Conservation (phyloP, 1,140 invertebrate species). For the Meloidogyne exigua region DNA sequence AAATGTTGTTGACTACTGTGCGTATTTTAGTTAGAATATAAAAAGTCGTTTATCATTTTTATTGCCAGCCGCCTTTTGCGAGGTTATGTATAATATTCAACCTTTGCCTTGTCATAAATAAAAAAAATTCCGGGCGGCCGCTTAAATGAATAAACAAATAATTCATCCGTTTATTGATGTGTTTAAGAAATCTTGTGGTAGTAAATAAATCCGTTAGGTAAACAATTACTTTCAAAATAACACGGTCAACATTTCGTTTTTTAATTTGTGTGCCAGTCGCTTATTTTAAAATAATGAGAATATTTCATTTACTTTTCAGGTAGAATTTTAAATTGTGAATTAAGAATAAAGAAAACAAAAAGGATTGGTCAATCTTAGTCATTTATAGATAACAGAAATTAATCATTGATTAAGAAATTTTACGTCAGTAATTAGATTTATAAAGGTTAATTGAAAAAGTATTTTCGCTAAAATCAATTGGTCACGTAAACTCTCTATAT, state of each 20-base stretch:
- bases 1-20: not conserved
- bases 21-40: not conserved
- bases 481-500: not conserved
- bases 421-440: not conserved
- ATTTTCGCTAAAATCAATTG: not conserved
- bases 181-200: constrained; percentile 1
- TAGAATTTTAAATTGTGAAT: not conserved
- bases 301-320: not conserved
- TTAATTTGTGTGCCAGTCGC: not conserved
- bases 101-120: constrained; percentile 1
- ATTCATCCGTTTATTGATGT: not conserved
- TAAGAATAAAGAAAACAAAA: not conserved
- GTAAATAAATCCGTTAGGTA: constrained; percentile 1
- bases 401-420: not conserved
- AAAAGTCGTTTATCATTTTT: not conserved
- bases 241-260: not conserved
- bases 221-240: constrained; percentile 5
- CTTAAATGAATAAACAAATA: not conserved
- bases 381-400: not conserved
- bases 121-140: not conserved
- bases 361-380: not conserved
- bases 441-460: not conserved
- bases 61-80: not conserved
- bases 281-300: not conserved
- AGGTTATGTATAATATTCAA: not conserved